These are phyloP conservation scores for Penaeus japonicus DNA, from an alignment of 1,140 invertebrate genomes.

Conservation along the genomic window DNA sequence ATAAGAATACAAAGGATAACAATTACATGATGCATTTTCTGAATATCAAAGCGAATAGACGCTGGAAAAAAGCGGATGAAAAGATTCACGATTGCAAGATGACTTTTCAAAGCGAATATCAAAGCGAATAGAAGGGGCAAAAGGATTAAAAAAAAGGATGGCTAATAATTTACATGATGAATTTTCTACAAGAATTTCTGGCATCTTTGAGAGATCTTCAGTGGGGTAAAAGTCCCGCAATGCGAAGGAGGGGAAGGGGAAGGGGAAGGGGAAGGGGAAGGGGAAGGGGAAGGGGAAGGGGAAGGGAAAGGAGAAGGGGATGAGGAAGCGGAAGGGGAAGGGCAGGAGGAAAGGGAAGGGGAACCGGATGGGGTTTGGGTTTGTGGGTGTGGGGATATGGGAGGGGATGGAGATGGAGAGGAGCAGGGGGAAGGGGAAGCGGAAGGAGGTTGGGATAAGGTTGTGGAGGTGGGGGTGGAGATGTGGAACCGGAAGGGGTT, in stretches of 20 bases:
- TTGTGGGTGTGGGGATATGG: background rate
- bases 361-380: background rate
- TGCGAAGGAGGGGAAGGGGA: background rate
- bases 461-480: background rate
- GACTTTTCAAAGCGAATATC: too few species aligned
- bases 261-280: background rate
- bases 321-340: background rate
- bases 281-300: background rate
- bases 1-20: too few species aligned
- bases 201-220: too few species aligned
- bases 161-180: too few species aligned
- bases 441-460: background rate
- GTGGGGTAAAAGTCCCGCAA: too few species aligned
- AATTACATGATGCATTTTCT: too few species aligned
- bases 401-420: background rate
- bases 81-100: too few species aligned
- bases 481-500: background rate
- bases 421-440: background rate
- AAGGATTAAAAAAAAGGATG: too few species aligned
- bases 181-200: too few species aligned
- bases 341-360: background rate
- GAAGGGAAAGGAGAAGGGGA: background rate
- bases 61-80: too few species aligned
- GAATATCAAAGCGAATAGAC: too few species aligned
- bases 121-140: too few species aligned